Base-by-base conservation (phyloP, 2,113 vertebrate genomes). In the Siniperca knerii region DNA sequence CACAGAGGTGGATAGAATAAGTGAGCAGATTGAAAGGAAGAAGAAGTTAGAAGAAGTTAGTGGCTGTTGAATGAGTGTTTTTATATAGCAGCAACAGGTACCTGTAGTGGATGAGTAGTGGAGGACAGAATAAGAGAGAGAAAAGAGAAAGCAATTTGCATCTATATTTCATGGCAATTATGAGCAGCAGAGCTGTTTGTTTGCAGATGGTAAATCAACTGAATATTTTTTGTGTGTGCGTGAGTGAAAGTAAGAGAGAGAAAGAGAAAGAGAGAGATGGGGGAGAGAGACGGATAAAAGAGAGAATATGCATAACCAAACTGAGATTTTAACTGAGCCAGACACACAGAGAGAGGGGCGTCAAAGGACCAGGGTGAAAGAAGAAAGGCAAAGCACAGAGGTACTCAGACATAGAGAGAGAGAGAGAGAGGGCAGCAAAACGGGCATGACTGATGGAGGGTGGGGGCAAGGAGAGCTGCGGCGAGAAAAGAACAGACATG, bases 91-190 rank as follows among this genome's bases (percentile, higher is more conserved):
- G 81, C 62, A 57, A 44, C 25, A 25, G 75, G 40, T 85, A 92
- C 86, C 87, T 87, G 82, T 65, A 52, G 83, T 77, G 81, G 67
- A 57, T 74, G 55, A 85, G 55, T 29, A 33, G 40, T 64, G 57
- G 58, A 55, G 44, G 75, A 42, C 61, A 79, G 80, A 79, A 73
- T 69, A 65, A 86, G 64, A 85, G 67, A 62, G 58, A 64, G 62
- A 79, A 77, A 85, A 58, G 61, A 80, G 75, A 84, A 83, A 83
- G 79, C 82, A 87, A 93, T 92, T 89, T 92, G 87, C 88, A 90
- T 94, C 84, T 82, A 76, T 82, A 90, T 93, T 94, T 91, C 84
- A 89, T 66, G 69, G 89, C 78, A 92, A 93, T 95, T 93, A 93
- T 90, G 42, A 90, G 87, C 65, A 79, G 86, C 77, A 66, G 81